Percentiles rank a stretch among this genome's conserved stretches.
Conservation (phyloP, 2,797 vertebrate genomes). For the Clarias pachynema region DNA sequence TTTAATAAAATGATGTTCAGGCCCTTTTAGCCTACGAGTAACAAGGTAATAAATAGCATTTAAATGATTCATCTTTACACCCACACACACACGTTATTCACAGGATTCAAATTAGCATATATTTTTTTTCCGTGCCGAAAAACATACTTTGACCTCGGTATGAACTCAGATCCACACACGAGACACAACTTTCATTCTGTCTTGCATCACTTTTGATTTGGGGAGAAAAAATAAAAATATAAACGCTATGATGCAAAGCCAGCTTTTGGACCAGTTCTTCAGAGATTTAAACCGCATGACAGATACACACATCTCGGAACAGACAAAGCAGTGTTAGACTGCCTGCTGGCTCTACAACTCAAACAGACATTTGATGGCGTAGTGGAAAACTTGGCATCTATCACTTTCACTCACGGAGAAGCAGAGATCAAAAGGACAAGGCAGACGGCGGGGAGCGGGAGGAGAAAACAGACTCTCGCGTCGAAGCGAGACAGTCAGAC, state of each 20-base stretch:
- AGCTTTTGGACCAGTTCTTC: neutral
- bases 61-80: neutral
- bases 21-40: neutral
- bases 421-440: constrained; percentile 26
- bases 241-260: neutral
- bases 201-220: neutral
- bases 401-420: constrained; percentile 30
- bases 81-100: neutral
- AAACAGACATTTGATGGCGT: constrained; percentile 19
- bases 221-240: neutral
- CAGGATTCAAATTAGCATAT: neutral
- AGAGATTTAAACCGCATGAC: constrained; percentile 10
- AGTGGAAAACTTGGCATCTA: constrained; percentile 34
- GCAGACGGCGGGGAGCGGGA: neutral
- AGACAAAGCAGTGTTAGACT: constrained; percentile 6
- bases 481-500: neutral
- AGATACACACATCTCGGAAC: neutral
- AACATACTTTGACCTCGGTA: neutral
- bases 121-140: neutral
- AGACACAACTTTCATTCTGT: neutral
- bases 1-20: constrained; percentile 1
- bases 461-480: constrained; percentile 11
- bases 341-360: constrained; percentile 8
- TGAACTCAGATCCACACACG: neutral
- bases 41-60: neutral